phyloP scores from a whole-genome alignment of 2,797 vertebrate genomes.

The Scolopax bukidnonensis region DNA sequence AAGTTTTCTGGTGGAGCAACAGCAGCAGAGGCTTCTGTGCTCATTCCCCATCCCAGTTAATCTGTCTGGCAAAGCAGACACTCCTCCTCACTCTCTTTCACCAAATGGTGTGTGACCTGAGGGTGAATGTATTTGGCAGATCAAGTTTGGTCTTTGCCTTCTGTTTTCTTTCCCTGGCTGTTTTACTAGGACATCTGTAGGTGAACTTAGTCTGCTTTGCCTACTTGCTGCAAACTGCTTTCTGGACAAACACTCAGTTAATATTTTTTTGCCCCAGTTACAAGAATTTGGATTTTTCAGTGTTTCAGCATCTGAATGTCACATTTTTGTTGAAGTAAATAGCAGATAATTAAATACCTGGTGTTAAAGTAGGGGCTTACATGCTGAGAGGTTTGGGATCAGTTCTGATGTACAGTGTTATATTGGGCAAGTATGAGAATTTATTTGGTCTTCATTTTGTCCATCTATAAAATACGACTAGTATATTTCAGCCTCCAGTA shows the following conservation, averaged over 20 bases:
- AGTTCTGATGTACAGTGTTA: not conserved
- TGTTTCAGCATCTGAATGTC: not conserved
- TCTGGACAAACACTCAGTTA: not conserved
- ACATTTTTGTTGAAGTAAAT: not conserved
- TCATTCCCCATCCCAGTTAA: not conserved
- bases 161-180: not conserved
- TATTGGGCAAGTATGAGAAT: not conserved
- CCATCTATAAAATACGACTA: not conserved
- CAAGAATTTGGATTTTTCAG: not conserved
- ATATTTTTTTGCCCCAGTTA: not conserved
- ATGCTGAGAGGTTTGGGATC: not conserved
- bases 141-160: conserved; percentile 17
- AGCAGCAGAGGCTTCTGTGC: not conserved
- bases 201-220: conserved; percentile 20
- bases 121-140: conserved; percentile 20
- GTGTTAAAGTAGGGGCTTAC: not conserved
- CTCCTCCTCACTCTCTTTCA: not conserved
- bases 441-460: not conserved
- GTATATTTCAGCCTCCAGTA: not conserved
- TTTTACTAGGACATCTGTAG: conserved; percentile 17
- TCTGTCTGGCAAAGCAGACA: not conserved
- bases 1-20: not conserved
- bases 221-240: not conserved
- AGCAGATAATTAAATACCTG: not conserved
- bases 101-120: conserved; percentile 10